phyloP scores from a whole-genome alignment of 2,113 vertebrate species.

The Todiramphus chloris region DNA sequence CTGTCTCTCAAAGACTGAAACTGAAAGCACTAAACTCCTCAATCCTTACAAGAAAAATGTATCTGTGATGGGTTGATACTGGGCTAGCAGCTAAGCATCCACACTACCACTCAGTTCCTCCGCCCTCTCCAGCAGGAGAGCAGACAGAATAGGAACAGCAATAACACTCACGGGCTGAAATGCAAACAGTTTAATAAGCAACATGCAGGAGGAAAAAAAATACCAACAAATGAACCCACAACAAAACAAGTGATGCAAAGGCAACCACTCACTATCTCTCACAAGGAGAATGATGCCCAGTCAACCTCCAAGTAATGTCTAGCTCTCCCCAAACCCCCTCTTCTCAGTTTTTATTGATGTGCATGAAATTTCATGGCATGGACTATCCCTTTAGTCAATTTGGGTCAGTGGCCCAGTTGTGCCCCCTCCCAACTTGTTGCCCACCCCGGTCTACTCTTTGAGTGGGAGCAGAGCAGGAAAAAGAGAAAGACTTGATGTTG shows the following conservation, averaged over 20 bases:
- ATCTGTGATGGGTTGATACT: neutral
- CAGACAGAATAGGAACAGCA: fast-evolving
- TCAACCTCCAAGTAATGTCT: neutral
- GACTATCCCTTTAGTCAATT: neutral
- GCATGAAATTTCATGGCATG: neutral
- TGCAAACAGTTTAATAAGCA: neutral
- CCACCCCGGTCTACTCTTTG: neutral
- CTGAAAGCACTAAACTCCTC: neutral
- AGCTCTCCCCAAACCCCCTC: fast-evolving
- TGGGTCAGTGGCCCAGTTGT: neutral
- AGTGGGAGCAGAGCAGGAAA: neutral
- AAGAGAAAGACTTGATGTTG: neutral
- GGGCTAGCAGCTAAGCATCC: neutral
- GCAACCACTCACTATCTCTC: neutral
- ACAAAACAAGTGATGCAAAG: neutral
- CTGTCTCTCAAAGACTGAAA: neutral
- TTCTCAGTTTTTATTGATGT: neutral
- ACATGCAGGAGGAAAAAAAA: neutral
- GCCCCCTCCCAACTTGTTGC: neutral
- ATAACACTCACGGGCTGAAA: neutral
- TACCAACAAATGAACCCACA: fast-evolving
- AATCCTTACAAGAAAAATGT: neutral
- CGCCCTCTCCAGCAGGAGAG: neutral
- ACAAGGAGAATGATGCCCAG: neutral
- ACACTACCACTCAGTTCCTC: neutral